Conservation (phyloP, 2,113 vertebrate genomes). For the Eudorcas thomsonii region DNA sequence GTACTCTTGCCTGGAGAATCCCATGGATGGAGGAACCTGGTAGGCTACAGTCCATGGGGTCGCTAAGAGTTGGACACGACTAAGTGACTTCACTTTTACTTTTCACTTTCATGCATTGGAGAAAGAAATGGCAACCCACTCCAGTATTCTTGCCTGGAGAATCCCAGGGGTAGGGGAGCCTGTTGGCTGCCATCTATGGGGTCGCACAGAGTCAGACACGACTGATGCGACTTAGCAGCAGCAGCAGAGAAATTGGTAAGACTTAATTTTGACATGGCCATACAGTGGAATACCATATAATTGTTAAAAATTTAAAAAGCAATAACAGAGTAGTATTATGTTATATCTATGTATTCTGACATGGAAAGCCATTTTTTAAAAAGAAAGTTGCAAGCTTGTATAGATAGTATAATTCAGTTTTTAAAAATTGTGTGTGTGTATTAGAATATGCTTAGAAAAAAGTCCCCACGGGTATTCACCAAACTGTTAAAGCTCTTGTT, state of each 20-base stretch:
- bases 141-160: too few relatives aligned
- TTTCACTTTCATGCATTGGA: too few relatives aligned
- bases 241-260: not conserved
- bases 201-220: too few relatives aligned
- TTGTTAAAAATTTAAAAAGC: not conserved
- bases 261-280: not conserved
- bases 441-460: slow-evolving; percentile 1
- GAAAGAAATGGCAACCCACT: too few relatives aligned
- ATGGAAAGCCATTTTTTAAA: not conserved
- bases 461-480: not conserved
- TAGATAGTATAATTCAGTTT: not conserved
- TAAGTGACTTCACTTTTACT: too few relatives aligned
- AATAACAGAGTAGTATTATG: not conserved
- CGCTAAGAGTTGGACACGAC: too few relatives aligned
- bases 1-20: too few relatives aligned
- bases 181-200: too few relatives aligned
- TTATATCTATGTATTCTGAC: not conserved
- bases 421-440: not conserved
- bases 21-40: too few relatives aligned
- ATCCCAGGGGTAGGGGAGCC: too few relatives aligned
- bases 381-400: not conserved
- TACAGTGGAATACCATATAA: not conserved
- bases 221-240: too few relatives aligned
- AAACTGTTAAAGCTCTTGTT: not conserved
- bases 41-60: too few relatives aligned